phyloP scores from a whole-genome alignment of 2,113 vertebrate species.

The Sminthopsis crassicaudata region DNA sequence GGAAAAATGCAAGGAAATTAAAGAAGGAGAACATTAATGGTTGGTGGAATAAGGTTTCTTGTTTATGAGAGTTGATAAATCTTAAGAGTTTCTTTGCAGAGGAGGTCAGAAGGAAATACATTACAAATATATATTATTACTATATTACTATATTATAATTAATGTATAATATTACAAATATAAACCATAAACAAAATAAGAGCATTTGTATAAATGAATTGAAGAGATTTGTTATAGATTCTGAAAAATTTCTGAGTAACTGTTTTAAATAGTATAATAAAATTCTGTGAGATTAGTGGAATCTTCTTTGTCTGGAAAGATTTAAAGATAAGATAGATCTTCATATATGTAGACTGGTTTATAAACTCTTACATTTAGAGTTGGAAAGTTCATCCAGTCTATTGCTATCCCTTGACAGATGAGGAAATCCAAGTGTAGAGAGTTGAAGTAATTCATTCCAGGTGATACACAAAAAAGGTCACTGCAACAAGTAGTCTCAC shows the following conservation, averaged over 20 bases:
- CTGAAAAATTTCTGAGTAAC: constrained; percentile 2
- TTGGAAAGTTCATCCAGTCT: background rate
- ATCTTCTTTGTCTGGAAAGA: background rate
- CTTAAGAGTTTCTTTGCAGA: background rate
- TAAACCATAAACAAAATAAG: constrained; percentile 3
- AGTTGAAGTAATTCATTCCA: background rate
- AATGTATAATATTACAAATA: too few relatives aligned
- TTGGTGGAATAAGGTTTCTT: background rate
- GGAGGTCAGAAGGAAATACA: background rate
- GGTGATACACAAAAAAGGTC: background rate
- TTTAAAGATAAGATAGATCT: background rate
- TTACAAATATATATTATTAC: background rate
- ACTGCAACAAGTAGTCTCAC: background rate
- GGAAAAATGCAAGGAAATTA: background rate
- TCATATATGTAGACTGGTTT: constrained; percentile 13
- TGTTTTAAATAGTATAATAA: constrained; percentile 37
- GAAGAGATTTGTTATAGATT: background rate
- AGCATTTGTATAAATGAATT: background rate
- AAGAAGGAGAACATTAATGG: background rate
- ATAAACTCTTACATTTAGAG: background rate
- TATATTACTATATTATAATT: too few relatives aligned
- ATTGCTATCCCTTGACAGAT: background rate
- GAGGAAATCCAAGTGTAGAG: background rate
- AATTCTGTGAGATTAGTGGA: background rate
- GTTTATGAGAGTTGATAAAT: background rate